Conservation (phyloP, 2,888 invertebrate genomes). For the Sturmia bella region DNA sequence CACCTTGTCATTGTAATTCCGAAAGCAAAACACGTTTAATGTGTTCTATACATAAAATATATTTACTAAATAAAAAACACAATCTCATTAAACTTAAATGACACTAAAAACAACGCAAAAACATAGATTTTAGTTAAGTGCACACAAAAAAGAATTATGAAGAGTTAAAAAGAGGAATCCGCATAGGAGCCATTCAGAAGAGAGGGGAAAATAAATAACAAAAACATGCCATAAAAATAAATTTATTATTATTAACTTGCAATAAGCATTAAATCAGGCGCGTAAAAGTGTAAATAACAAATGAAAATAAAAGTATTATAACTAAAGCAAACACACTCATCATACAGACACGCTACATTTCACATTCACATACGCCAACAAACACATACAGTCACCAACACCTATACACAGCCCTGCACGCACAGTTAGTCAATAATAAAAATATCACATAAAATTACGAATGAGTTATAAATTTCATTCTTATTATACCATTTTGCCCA, state of each 20-base stretch:
- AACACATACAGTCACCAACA: slow-evolving; percentile 23
- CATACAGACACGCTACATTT: slow-evolving; percentile 26
- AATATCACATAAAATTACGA: slow-evolving; percentile 43
- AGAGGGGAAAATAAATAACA: neutral
- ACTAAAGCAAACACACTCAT: slow-evolving; percentile 51
- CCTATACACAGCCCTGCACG: slow-evolving; percentile 39
- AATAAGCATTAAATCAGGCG: slow-evolving; percentile 60
- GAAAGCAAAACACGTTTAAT: slow-evolving; percentile 26
- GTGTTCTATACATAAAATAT: neutral
- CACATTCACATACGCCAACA: slow-evolving; percentile 29
- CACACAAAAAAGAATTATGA: slow-evolving; percentile 13
- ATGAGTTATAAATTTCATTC: slow-evolving; percentile 59
- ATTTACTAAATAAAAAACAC: slow-evolving; percentile 5
- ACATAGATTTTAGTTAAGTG: slow-evolving; percentile 33
- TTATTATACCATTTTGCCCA: slow-evolving; percentile 20
- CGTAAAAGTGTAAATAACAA: slow-evolving; percentile 61
- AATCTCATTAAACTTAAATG: slow-evolving; percentile 38
- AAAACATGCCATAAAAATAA: slow-evolving; percentile 44
- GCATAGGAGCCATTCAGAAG: neutral
- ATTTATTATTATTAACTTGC: slow-evolving; percentile 49
- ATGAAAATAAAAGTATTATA: slow-evolving; percentile 57
- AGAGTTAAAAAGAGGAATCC: slow-evolving; percentile 37
- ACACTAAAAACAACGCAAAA: neutral
- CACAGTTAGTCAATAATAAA: slow-evolving; percentile 52
- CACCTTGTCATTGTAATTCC: neutral